Evolutionary conservation across 2,888 invertebrate species (phyloP).

Genomic region (Sminthurinus aureus): DNA sequence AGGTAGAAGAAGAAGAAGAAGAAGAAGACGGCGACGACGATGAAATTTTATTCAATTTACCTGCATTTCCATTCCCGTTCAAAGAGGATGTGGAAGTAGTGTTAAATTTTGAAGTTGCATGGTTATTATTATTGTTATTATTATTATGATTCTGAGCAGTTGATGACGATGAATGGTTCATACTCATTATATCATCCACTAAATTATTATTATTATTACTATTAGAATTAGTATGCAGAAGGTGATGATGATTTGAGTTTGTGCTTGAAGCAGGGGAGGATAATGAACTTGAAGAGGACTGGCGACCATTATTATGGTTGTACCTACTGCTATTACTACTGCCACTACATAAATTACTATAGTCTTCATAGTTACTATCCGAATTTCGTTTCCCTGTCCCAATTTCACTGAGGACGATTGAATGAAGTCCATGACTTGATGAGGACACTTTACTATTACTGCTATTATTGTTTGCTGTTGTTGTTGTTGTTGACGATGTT

Average conservation of each 20-base stretch:
- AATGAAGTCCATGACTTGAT: neutral
- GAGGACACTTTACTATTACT: neutral
- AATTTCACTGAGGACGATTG: neutral
- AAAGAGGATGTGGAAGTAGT: neutral
- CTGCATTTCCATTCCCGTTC: neutral
- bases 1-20: neutral
- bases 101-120: neutral
- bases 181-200: neutral
- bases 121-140: neutral
- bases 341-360: neutral
- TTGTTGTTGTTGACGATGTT: conserved; percentile 43
- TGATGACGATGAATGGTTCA: neutral
- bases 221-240: neutral
- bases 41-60: neutral
- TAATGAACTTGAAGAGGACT: neutral
- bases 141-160: neutral
- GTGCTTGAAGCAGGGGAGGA: conserved; percentile 10
- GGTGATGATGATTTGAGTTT: conserved; percentile 1
- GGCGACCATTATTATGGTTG: conserved; percentile 13
- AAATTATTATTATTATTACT: conserved; percentile 2
- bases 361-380: neutral
- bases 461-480: conserved; percentile 31
- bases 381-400: neutral
- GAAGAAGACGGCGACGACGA: neutral
- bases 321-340: conserved; percentile 20